These are phyloP conservation scores for Dermatophagoides farinae DNA, from an alignment of 1,140 invertebrate genomes.

Conservation along the genomic window DNA sequence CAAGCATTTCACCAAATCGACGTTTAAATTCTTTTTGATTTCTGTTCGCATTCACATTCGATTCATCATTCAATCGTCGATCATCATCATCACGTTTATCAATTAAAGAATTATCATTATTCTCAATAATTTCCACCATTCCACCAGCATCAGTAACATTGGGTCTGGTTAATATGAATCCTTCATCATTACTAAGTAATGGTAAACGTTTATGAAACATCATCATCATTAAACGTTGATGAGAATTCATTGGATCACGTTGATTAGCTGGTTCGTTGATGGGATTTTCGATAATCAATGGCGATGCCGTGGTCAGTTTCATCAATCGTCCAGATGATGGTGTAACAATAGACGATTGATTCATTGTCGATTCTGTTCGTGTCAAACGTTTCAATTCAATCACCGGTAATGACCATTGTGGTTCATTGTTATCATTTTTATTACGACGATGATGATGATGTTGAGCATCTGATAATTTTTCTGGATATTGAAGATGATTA, in stretches of 20 bases:
- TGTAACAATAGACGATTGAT: too few relatives aligned
- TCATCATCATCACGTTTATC: background rate
- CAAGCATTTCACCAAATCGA: background rate
- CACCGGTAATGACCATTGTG: background rate
- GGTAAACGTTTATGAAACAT: background rate
- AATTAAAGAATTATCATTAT: background rate
- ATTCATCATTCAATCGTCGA: background rate
- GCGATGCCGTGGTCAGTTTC: too few relatives aligned
- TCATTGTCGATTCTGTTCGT: too few relatives aligned
- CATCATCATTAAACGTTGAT: background rate
- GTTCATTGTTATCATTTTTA: background rate
- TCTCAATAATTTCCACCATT: constrained; percentile 25
- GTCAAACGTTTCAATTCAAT: constrained; percentile 2
- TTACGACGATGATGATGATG: too few relatives aligned
- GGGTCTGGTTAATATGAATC: constrained; percentile 39
- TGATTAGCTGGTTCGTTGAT: background rate
- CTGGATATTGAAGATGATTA: too few relatives aligned
- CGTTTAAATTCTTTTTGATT: constrained; percentile 23
- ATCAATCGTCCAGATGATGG: too few relatives aligned
- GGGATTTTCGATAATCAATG: too few relatives aligned
- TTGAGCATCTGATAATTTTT: too few relatives aligned
- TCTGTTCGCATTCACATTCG: background rate
- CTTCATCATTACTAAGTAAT: constrained; percentile 27
- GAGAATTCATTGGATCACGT: background rate
- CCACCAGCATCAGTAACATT: constrained; percentile 53